Percentiles rank a stretch among this genome's conserved stretches.
phyloP scores from a whole-genome alignment of 2,888 invertebrate genomes.

The Magallana nippona region DNA sequence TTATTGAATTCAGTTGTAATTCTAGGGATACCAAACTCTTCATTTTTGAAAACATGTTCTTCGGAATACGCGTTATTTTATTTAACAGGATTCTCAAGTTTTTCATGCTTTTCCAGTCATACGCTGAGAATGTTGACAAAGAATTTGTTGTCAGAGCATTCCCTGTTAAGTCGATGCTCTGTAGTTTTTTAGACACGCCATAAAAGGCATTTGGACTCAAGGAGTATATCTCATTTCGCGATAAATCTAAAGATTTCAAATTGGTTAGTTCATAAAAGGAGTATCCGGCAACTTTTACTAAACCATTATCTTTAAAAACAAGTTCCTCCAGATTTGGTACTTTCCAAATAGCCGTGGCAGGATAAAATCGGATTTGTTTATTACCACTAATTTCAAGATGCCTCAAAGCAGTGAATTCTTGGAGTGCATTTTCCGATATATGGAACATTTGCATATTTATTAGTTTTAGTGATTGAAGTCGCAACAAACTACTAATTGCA shows the following conservation, averaged over 20 bases:
- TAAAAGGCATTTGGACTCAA: background rate
- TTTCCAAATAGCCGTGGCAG: slow-evolving; percentile 14
- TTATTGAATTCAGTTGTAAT: background rate
- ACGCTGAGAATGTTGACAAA: background rate
- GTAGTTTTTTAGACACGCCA: background rate
- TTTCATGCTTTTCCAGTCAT: background rate
- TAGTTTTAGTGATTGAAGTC: background rate
- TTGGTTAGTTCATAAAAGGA: background rate
- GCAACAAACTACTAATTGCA: background rate
- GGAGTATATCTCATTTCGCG: background rate
- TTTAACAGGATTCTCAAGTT: background rate
- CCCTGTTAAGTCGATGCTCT: background rate
- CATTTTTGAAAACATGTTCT: background rate
- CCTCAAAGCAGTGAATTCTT: background rate
- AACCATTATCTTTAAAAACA: background rate
- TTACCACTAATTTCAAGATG: slow-evolving; percentile 9
- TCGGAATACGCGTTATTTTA: background rate
- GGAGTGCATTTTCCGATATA: background rate
- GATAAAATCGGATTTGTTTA: background rate
- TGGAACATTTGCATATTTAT: background rate
- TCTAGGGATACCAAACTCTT: background rate
- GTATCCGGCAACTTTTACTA: background rate
- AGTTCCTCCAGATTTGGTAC: background rate
- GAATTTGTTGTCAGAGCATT: background rate
- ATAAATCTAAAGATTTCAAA: background rate